Percentiles rank a stretch among this genome's conserved stretches.
Conservation (phyloP, 2,797 vertebrate genomes). For the Lophotriccus pileatus region DNA sequence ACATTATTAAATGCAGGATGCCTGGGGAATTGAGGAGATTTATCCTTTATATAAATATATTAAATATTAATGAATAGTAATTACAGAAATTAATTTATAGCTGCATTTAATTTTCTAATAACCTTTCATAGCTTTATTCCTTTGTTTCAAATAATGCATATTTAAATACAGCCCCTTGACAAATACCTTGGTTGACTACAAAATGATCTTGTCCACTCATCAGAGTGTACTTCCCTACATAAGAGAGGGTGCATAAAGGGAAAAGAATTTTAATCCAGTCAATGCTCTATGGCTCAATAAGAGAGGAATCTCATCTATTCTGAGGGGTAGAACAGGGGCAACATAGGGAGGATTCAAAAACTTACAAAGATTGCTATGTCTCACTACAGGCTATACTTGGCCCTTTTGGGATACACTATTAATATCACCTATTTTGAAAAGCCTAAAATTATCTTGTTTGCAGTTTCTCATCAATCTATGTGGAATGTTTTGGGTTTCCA, state of each 20-base stretch:
- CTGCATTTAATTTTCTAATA: slow-evolving; percentile 70
- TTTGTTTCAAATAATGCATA: slow-evolving; percentile 41
- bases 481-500: not conserved
- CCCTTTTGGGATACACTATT: not conserved
- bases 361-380: not conserved
- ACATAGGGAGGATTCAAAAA: not conserved
- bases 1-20: slow-evolving; percentile 75
- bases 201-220: not conserved
- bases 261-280: not conserved
- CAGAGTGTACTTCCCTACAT: not conserved
- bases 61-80: slow-evolving; percentile 78
- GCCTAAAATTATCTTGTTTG: not conserved
- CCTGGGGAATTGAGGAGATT: slow-evolving; percentile 68
- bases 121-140: slow-evolving; percentile 51
- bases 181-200: slow-evolving; percentile 1
- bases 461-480: not conserved
- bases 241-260: not conserved
- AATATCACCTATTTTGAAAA: not conserved
- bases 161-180: slow-evolving; percentile 54
- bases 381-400: not conserved
- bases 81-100: slow-evolving; percentile 76
- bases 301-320: not conserved
- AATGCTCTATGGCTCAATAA: not conserved
- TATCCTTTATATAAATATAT: slow-evolving; percentile 76
- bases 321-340: not conserved